Evolutionary conservation across 35 echinoderm and acorn worm species (phyloP).

Genomic region (Lytechinus variegatus): DNA sequence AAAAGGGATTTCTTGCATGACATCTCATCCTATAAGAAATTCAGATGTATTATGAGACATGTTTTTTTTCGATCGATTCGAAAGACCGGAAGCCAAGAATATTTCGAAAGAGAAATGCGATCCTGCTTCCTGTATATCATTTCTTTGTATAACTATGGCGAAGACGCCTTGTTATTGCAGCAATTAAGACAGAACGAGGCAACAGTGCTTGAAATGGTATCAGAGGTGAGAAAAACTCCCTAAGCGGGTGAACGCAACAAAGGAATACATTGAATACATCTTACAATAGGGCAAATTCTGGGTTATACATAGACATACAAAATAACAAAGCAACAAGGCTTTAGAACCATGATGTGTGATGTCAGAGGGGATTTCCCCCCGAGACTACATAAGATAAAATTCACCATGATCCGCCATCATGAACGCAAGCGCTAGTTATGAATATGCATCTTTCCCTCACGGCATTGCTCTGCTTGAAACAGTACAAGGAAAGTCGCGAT

Average conservation of each 20-base stretch:
- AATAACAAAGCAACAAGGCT: not conserved
- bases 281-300: not conserved
- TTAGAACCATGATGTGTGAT: not conserved
- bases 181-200: not conserved
- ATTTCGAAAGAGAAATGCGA: not conserved
- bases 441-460: not conserved
- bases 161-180: not conserved
- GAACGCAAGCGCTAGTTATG: not conserved
- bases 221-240: not conserved
- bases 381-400: not conserved
- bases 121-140: not conserved
- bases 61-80: not conserved
- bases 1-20: not conserved
- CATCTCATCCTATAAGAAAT: not conserved
- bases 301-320: not conserved
- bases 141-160: not conserved
- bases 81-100: not conserved
- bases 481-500: not conserved
- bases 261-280: not conserved
- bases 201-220: not conserved
- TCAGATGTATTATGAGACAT: not conserved
- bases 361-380: not conserved
- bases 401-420: not conserved
- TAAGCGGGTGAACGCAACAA: not conserved
- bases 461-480: not conserved